These are phyloP conservation scores for Theodoxus fluviatilis DNA, from an alignment of 2,888 invertebrate species.

Conservation along the genomic window DNA sequence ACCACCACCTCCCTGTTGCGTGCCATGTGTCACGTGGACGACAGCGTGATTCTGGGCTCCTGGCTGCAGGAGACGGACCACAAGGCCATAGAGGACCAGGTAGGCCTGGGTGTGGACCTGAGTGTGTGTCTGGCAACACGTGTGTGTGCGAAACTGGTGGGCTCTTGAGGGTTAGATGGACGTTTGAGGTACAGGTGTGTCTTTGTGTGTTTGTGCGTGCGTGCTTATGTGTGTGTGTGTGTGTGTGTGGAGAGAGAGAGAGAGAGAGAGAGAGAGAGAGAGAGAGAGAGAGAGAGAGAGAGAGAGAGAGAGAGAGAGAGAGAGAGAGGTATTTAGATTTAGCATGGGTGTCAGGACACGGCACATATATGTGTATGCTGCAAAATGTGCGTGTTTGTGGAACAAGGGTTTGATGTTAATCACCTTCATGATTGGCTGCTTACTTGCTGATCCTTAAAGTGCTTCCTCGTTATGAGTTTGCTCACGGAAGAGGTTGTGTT, in stretches of 20 bases:
- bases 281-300: neutral
- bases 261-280: neutral
- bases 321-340: neutral
- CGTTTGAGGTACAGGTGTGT: no score
- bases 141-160: no score
- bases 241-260: neutral
- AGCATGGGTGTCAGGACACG: neutral
- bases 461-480: no score
- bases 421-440: no score
- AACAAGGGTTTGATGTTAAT: no score
- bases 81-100: slow-evolving; percentile 96
- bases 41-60: slow-evolving; percentile 89
- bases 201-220: neutral
- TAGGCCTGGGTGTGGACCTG: no score
- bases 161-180: no score
- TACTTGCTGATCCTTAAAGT: no score
- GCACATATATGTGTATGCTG: no score
- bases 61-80: slow-evolving; percentile 97
- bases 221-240: neutral
- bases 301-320: slow-evolving; percentile 9
- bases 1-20: slow-evolving; percentile 85
- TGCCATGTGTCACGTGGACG: slow-evolving; percentile 85
- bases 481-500: no score
- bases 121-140: no score
- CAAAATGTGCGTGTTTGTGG: no score